Conservation (phyloP, 2,113 vertebrate species). For the Coryphaenoides rupestris region DNA sequence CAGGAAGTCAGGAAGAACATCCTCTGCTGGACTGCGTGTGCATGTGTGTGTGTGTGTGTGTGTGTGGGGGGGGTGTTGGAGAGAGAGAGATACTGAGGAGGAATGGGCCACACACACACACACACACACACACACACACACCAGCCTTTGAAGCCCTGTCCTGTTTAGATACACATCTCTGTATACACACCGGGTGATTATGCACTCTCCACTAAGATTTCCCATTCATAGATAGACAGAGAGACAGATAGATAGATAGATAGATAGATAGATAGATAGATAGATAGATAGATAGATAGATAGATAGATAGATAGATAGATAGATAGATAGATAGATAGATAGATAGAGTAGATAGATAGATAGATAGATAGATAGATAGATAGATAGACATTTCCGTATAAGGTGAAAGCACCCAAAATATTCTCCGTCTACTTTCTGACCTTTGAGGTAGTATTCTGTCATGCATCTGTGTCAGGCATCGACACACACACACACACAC, state of each 20-base stretch:
- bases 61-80: neutral
- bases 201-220: too few species aligned
- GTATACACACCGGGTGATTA: neutral
- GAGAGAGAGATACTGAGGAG: neutral
- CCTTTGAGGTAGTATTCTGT: too few species aligned
- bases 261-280: neutral
- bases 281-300: neutral
- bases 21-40: too few species aligned
- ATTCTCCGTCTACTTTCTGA: too few species aligned
- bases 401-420: neutral
- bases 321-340: constrained; percentile 14
- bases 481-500: constrained; percentile 48
- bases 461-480: neutral
- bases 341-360: neutral
- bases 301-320: neutral
- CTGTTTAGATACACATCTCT: neutral
- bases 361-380: neutral
- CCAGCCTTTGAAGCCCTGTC: constrained; percentile 31
- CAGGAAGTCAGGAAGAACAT: too few species aligned
- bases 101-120: neutral
- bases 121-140: constrained; percentile 9
- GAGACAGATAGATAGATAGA: neutral
- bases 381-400: neutral
- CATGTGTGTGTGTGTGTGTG: neutral
- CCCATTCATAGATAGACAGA: too few species aligned